Conservation (phyloP, 2,888 invertebrate genomes). For the Cephalotes varians region DNA sequence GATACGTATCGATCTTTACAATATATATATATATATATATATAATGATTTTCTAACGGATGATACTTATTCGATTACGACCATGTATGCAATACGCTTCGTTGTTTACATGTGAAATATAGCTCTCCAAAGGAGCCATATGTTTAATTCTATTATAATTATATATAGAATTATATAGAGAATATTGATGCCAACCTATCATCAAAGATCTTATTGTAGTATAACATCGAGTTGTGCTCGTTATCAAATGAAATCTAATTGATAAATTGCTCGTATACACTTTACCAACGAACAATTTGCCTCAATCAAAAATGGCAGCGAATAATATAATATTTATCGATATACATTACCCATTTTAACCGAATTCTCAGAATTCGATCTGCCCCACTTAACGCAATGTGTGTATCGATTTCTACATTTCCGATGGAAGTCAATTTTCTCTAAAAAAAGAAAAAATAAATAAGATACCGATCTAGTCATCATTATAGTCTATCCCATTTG, state of each 20-base stretch:
- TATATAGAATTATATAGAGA: neutral
- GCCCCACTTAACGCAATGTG: neutral
- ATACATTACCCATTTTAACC: neutral
- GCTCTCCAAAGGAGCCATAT: neutral
- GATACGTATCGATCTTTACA: slow-evolving; percentile 42
- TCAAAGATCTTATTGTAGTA: slow-evolving; percentile 25
- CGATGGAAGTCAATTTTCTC: neutral
- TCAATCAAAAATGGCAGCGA: slow-evolving; percentile 36
- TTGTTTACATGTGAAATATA: neutral
- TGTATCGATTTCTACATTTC: neutral
- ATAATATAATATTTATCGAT: slow-evolving; percentile 40
- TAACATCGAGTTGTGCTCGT: slow-evolving; percentile 20
- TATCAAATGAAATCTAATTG: slow-evolving; percentile 55
- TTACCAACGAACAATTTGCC: slow-evolving; percentile 32
- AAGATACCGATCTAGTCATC: neutral
- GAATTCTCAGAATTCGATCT: slow-evolving; percentile 25
- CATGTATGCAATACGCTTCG: neutral
- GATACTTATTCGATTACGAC: slow-evolving; percentile 22
- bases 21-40: neutral
- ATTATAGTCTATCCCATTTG: slow-evolving; percentile 4
- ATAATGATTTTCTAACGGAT: slow-evolving; percentile 34
- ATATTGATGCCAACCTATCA: neutral
- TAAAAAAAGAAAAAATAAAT: neutral
- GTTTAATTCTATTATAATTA: slow-evolving; percentile 20
- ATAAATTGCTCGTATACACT: slow-evolving; percentile 42